A percentile compares a stretch with the other conserved stretches of the same genome.
These are phyloP conservation scores for Thyatira batis DNA, from an alignment of 2,888 invertebrate genomes.

Conservation along the genomic window DNA sequence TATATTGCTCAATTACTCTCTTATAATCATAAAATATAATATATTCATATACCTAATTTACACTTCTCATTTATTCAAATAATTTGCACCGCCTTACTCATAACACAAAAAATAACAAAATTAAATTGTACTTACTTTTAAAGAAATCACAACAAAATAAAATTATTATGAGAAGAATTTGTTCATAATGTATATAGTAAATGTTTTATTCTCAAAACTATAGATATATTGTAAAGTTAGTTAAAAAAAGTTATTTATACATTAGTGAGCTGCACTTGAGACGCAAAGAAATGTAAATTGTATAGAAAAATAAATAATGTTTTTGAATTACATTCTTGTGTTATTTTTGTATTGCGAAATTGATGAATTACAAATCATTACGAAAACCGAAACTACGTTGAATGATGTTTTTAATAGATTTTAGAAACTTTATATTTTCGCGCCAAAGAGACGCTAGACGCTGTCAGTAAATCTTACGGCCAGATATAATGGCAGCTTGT, in stretches of 20 bases:
- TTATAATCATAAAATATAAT: not conserved
- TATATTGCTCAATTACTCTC: not conserved
- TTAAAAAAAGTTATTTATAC: conserved; percentile 54
- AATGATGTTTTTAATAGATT: too few species aligned
- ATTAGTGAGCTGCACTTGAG: conserved; percentile 59
- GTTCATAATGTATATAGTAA: conserved; percentile 48
- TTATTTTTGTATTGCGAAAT: conserved; percentile 33
- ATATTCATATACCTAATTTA: not conserved
- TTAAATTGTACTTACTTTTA: conserved; percentile 2
- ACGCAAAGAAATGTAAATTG: conserved; percentile 67
- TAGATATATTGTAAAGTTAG: conserved; percentile 50
- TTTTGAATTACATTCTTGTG: conserved; percentile 50
- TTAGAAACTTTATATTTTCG: too few species aligned
- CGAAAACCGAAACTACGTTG: too few species aligned
- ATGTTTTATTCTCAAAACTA: conserved; percentile 35
- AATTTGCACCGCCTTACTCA: conserved; percentile 9
- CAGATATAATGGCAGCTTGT: too few species aligned
- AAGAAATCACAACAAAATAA: not conserved
- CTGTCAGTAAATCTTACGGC: too few species aligned
- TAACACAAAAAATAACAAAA: conserved; percentile 19
- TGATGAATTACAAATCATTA: too few species aligned
- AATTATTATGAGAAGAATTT: conserved; percentile 16
- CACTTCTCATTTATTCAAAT: conserved; percentile 10
- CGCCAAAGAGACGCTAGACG: too few species aligned
- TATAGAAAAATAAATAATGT: conserved; percentile 73